Evolutionary conservation across 2,888 invertebrate genomes (phyloP).

Genomic region (Netelia inedita): DNA sequence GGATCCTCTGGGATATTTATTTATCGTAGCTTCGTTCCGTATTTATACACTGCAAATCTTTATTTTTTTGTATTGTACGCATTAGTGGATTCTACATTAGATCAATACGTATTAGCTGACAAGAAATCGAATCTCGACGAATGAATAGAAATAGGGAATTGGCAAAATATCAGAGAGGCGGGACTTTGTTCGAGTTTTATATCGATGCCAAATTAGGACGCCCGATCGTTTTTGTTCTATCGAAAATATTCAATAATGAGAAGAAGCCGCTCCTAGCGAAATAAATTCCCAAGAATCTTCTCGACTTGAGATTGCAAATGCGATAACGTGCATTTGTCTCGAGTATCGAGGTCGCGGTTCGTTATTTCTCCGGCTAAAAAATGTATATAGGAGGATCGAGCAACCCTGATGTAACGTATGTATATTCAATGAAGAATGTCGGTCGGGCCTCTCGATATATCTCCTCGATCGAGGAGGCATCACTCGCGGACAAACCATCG

Average conservation of each 20-base stretch:
- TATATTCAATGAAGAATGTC: constrained; percentile 53
- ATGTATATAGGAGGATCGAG: constrained; percentile 27
- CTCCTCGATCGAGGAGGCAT: constrained; percentile 30
- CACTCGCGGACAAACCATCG: constrained; percentile 18
- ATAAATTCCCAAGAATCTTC: constrained; percentile 2
- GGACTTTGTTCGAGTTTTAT: too few species aligned
- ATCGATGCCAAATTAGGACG: too few species aligned
- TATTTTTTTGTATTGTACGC: too few species aligned
- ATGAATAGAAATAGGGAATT: not conserved
- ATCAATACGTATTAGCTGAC: too few species aligned
- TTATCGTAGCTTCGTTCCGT: too few species aligned
- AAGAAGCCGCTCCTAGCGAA: constrained; percentile 1
- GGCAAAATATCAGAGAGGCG: too few species aligned
- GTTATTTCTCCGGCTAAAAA: constrained; percentile 20
- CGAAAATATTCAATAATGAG: not conserved
- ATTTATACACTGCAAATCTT: too few species aligned
- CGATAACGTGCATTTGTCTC: constrained; percentile 27
- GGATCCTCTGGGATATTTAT: too few species aligned
- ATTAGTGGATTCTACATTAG: too few species aligned
- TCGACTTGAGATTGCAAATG: constrained; percentile 5
- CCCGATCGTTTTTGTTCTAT: not conserved
- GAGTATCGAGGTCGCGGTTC: constrained; percentile 28
- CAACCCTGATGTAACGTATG: constrained; percentile 24
- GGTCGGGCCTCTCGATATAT: constrained; percentile 15
- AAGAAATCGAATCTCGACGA: not conserved